Percentiles rank a stretch among this genome's conserved stretches.
These are phyloP conservation scores for Colletes latitarsis DNA, from an alignment of 1,140 invertebrate species.

Conservation along the genomic window DNA sequence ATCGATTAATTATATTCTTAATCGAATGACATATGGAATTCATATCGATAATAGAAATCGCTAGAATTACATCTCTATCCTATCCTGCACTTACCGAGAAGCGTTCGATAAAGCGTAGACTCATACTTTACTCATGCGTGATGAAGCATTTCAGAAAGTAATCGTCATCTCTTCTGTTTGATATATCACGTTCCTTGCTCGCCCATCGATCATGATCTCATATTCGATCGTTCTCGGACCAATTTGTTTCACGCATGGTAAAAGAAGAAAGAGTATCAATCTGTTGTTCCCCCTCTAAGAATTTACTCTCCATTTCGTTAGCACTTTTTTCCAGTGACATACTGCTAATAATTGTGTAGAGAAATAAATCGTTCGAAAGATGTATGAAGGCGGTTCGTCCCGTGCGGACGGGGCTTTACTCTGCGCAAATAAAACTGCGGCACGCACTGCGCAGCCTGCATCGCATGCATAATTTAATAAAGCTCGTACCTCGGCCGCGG, in stretches of 20 bases:
- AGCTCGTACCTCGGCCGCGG: neutral
- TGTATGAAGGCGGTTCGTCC: no score
- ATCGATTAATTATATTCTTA: no score
- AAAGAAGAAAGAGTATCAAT: neutral
- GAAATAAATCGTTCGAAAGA: no score
- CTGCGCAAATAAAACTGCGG: slow-evolving; percentile 8
- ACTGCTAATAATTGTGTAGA: no score
- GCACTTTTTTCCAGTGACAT: no score
- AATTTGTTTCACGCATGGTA: neutral
- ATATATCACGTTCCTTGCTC: neutral
- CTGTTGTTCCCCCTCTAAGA: neutral
- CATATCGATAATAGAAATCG: no score
- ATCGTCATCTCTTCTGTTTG: neutral
- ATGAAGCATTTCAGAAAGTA: neutral
- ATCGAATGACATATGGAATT: no score
- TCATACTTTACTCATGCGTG: no score
- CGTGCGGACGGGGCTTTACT: neutral
- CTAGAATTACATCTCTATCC: no score
- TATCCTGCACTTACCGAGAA: no score
- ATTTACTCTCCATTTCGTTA: neutral
- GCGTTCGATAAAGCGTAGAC: no score
- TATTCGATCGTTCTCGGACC: neutral
- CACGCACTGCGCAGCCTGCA: slow-evolving; percentile 20
- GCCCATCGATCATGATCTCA: neutral
- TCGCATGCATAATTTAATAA: slow-evolving; percentile 45